Evolutionary conservation across 2,113 vertebrate genomes (phyloP).

Genomic region (Sylvietta virens): DNA sequence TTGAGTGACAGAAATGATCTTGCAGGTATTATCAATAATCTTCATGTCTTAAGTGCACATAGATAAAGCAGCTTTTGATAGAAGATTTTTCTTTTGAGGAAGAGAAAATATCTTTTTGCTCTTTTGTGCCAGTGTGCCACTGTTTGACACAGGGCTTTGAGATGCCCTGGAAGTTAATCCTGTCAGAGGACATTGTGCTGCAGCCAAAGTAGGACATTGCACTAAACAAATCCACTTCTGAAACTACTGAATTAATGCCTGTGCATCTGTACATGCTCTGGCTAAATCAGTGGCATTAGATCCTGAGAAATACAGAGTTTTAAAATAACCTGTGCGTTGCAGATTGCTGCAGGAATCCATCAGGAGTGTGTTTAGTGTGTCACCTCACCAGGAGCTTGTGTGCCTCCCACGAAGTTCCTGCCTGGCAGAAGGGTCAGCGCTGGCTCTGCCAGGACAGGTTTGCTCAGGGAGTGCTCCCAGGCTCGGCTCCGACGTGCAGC

Average conservation of each 20-base stretch:
- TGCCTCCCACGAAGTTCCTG: not conserved
- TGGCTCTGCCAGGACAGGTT: not conserved
- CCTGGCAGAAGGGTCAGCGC: not conserved
- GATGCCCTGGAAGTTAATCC: conserved; percentile 27
- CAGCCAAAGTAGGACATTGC: not conserved
- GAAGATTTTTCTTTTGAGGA: not conserved
- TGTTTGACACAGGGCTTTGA: not conserved
- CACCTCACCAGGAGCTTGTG: not conserved
- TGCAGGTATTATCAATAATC: not conserved
- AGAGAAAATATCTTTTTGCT: not conserved
- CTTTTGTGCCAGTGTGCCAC: not conserved
- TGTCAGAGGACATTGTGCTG: not conserved
- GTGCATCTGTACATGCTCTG: not conserved
- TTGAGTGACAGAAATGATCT: not conserved
- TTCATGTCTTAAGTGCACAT: not conserved
- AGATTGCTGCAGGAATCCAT: not conserved
- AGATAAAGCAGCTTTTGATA: not conserved
- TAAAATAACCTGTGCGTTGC: fast-evolving
- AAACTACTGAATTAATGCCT: not conserved
- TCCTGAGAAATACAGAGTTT: not conserved
- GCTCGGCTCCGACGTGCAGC: fast-evolving
- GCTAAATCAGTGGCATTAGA: not conserved
- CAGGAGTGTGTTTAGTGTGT: not conserved
- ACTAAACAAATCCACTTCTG: not conserved
- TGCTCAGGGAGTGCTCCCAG: not conserved